Conservation (phyloP, 2,888 invertebrate genomes). For the Orthosia cruda region DNA sequence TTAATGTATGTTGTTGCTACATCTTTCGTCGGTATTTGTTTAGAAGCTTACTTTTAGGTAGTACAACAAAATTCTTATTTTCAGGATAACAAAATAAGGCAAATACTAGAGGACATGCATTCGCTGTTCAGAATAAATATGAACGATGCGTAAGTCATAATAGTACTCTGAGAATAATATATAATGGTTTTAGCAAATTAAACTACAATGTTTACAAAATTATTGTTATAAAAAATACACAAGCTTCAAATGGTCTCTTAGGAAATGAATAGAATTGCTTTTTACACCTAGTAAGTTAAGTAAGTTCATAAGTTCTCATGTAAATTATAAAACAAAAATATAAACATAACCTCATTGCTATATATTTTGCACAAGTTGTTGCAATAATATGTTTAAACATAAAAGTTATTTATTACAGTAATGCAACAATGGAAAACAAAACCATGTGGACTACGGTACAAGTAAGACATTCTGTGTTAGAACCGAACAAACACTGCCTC, state of each 20-base stretch:
- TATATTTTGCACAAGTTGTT: neutral
- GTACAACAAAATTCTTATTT: conserved; percentile 57
- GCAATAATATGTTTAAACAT: neutral
- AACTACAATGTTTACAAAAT: neutral
- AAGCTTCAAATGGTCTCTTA: neutral
- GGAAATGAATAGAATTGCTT: neutral
- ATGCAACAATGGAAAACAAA: conserved; percentile 91
- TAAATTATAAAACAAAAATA: no score
- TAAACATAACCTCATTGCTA: neutral
- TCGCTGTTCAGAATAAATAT: conserved; percentile 96
- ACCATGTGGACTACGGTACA: conserved; percentile 95
- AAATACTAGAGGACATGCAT: conserved; percentile 97
- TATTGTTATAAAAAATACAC: no score
- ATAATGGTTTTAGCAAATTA: neutral
- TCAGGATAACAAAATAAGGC: conserved; percentile 96
- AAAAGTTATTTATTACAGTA: conserved; percentile 77
- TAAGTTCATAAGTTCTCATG: no score
- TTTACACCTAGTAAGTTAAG: neutral
- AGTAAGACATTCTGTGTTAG: conserved; percentile 96
- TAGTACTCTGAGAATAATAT: neutral
- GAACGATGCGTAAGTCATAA: conserved; percentile 95
- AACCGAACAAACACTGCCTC: conserved; percentile 97
- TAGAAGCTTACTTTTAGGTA: neutral
- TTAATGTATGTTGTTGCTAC: conserved; percentile 93
- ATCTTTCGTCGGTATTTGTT: neutral